Base-by-base conservation (phyloP, 2,888 invertebrate genomes). In the Steromphala cineraria region DNA sequence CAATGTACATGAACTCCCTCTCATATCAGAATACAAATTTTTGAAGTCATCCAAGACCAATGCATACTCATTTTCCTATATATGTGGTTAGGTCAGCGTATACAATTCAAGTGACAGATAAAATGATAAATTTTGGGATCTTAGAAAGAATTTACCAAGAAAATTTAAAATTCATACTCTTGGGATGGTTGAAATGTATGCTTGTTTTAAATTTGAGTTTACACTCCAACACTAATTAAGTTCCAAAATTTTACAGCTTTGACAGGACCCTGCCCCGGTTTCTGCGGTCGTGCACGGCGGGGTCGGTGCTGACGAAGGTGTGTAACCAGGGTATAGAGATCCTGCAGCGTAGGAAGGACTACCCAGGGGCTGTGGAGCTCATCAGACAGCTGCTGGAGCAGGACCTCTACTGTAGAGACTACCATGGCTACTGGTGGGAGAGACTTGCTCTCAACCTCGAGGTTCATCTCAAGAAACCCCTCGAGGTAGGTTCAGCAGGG, bases 401-500 rank as follows among this genome's bases (percentile, higher is more conserved):
- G 89, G 90, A 91, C 0, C 84, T 88, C 2, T 94, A 94, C 86
- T 93, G 93, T 82, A 80, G 83, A 28, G 91, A 92, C 80, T 91
- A 91, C 78, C 89, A 94, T 46, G 94, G 96, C 1, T 89, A 91
- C 71, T 94, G 94, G 94, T 95, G 94, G 90, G 95, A 95, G 36
- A 94, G 96, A 85, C 94, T 95, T 80, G 95, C 95, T 0, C 93
- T 96, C 0, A 95, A 96, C 86, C 92, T 95, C 31, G 95, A 96
- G 78, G 94, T 94, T 82, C 94, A 95, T 89, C 87, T 95, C 46
- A 94, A 94, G 85, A 86, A 91, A 53, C 92, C 91, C n/a, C 81
- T 85, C 40, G 82, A 93, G 89, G 93, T 94, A 82, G 77, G 56
- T 36, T n/a, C 3, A 10, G 46, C 5, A 46, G 13, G 10, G 46